phyloP scores from a whole-genome alignment of 2,888 invertebrate species.

The Cybosia mesomella region DNA sequence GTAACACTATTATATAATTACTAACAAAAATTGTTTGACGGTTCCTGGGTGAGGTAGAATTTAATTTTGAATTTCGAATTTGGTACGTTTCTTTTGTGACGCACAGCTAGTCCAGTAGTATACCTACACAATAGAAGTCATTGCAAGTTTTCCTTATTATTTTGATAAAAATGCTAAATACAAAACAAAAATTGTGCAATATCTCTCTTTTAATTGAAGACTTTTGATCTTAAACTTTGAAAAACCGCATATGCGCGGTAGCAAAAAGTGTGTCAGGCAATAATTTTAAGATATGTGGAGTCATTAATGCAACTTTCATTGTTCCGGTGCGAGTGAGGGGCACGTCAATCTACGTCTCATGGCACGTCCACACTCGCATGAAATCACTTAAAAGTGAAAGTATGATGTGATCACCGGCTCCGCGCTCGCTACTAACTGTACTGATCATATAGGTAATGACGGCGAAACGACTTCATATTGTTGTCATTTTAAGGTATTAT shows the following conservation, averaged over 20 bases:
- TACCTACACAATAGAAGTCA: too few relatives aligned
- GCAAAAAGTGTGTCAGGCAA: constrained; percentile 51
- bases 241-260: constrained; percentile 37
- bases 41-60: too few relatives aligned
- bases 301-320: constrained; percentile 79
- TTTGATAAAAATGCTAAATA: not conserved
- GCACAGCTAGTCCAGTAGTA: too few relatives aligned
- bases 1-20: too few relatives aligned
- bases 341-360: constrained; percentile 58
- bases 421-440: constrained; percentile 51
- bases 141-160: too few relatives aligned
- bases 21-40: too few relatives aligned
- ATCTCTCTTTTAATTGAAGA: not conserved
- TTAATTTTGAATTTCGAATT: too few relatives aligned
- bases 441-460: constrained; percentile 41
- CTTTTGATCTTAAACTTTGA: not conserved
- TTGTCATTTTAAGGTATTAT: constrained; percentile 16
- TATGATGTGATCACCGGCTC: constrained; percentile 75
- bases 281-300: constrained; percentile 51
- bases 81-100: too few relatives aligned
- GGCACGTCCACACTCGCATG: constrained; percentile 69
- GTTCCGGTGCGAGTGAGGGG: constrained; percentile 71
- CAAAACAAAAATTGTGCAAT: constrained; percentile 9
- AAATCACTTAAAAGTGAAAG: constrained; percentile 85
- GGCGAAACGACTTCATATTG: constrained; percentile 21